Evolutionary conservation across 2,797 vertebrate species (phyloP).

Genomic region (Tenualosa thibaudeaui): DNA sequence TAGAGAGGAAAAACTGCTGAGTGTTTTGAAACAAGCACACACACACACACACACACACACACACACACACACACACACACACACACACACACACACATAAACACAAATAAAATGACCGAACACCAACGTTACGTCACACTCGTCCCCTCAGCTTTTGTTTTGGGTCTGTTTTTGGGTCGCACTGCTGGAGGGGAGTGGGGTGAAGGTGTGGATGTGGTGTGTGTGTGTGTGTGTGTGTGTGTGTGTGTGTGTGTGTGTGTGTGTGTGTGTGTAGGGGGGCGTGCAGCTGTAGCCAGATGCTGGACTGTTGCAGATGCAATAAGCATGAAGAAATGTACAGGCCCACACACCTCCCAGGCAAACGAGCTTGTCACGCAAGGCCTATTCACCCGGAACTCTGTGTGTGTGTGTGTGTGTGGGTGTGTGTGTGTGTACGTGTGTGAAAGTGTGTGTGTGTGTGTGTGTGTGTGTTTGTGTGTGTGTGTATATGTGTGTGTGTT

Average conservation of each 20-base stretch:
- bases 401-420: neutral
- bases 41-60: neutral
- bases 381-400: neutral
- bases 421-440: neutral
- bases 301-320: neutral
- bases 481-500: no score
- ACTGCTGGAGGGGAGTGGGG: neutral
- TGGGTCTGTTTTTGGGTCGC: neutral
- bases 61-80: neutral
- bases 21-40: neutral
- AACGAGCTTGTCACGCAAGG: neutral
- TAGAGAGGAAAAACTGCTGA: neutral
- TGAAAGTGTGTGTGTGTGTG: no score
- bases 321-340: neutral
- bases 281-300: neutral
- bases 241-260: neutral
- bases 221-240: neutral
- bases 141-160: neutral
- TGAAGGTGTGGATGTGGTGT: neutral
- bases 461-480: no score
- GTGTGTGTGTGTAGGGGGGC: neutral
- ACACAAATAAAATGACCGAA: neutral
- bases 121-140: neutral
- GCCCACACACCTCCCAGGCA: constrained; percentile 3
- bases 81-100: neutral